Base-by-base conservation (phyloP, 2,797 vertebrate genomes). In the Pangasius mekongensis region DNA sequence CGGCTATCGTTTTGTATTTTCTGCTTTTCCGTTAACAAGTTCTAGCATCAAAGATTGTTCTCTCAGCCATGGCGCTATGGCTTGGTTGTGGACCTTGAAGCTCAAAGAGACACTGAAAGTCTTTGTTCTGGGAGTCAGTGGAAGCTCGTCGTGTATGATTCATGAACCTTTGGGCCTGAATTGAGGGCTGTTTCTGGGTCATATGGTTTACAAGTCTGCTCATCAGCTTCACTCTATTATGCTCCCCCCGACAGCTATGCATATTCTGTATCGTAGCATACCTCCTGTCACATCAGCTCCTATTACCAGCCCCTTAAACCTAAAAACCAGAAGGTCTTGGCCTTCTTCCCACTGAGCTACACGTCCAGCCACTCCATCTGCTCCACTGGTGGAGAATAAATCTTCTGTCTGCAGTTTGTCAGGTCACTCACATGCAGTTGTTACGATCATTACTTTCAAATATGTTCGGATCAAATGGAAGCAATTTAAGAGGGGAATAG, bases 251-350 rank as follows among this genome's bases (percentile, higher is more conserved):
- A 89, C 87, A 86, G 84, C 91, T 88, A 77, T 71, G 76, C n/a
- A 78, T 81, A 86, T 22, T 73, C 43, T 43, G 84, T 86, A 58
- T 60, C 69, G 22, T 47, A 47, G 64, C 86, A 87, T 84, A 39
- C 43, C 64, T 89, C 85, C 86, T 88, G 83, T 83, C 71, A 89
- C 64, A 71, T 88, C 67, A 74, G 88, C 86, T 88, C 86, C 83
- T 76, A 85, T 87, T 87, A 89, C 88, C 77, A 52, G 60, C 60
- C 84, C 66, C 30, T 56, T 60, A 87, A 91, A 88, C 88, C 91
- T 85, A 64, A 84, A 89, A 91, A 88, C 86, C 86, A 87, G 87
- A 91, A 88, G 85, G 87, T 85, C 71, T 66, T 83, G 87, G 77
- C 81, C 91, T 78, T 64, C 43, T 58, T 85, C 89, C 87, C 82